Evolutionary conservation across 2,888 invertebrate genomes (phyloP), one percentile per base, ranked within the genome.

Genomic region (Trissoscelio sp.): DNA sequence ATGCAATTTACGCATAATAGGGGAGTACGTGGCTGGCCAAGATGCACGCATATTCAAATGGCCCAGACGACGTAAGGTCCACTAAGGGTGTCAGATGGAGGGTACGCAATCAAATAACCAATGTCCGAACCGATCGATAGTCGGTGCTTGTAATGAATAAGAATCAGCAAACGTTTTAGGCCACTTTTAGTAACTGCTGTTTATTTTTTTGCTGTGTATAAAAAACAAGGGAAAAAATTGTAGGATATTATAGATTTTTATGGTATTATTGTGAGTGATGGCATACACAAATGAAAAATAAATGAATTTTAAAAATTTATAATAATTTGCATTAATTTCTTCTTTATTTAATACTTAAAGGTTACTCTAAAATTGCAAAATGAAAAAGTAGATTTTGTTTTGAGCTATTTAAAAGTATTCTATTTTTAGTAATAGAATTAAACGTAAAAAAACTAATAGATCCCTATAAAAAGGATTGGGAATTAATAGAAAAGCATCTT

Each of bases 1-100:
- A 91, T 91, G 91, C 91, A 91, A 91, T 91, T 91, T 91, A 88
- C 89, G 87, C 87, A 90, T 91, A 91, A 91, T 90, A 87, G 89
- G 88, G 88, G 85, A 86, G 86, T 79, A 73, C 62, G 81, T 74
- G 83, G 74, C 75, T 77, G 77, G 16, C 82, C 75, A 79, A 82
- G 82, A 75, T 66, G 75, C 78, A 55, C 73, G 83, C 84, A 83
- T 89, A 89, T 89, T 89, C 89, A 89, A 89, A 90, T 89, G 86
- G 85, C 85, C 85, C 83, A 83, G 82, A 85, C 70, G 80, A 77
- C 72, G 73, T 84, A 69, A 60, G 39, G 74, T 75, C 70, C 80
- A n/a, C n/a, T n/a, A 77, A 73, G 81, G 79, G 77, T 67, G 81
- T 44, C 34, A 39, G 69, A 79, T 69, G 69, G 81, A 79, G 79